Evolutionary conservation across 2,797 vertebrate genomes (phyloP).

Genomic region (Agapornis canus): DNA sequence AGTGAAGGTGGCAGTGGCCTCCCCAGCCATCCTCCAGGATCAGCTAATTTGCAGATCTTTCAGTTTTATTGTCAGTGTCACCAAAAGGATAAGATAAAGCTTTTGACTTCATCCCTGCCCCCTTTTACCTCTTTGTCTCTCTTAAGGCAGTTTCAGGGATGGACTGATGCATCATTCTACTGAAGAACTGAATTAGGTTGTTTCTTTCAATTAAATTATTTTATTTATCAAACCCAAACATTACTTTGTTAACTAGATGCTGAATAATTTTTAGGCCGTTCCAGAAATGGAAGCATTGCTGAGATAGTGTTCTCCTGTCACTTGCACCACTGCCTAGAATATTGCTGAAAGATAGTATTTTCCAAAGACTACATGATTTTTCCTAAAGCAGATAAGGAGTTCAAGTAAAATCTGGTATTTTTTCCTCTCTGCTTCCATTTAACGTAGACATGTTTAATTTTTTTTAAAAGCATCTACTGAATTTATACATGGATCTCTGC

Average conservation of each 20-base stretch:
- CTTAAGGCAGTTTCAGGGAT: neutral
- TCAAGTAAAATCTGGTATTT: neutral
- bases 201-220: neutral
- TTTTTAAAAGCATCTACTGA: neutral
- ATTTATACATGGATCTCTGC: neutral
- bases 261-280: neutral
- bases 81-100: neutral
- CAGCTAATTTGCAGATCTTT: neutral
- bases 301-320: neutral
- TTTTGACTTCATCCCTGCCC: neutral
- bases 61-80: neutral
- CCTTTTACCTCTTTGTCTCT: neutral
- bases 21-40: neutral
- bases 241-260: neutral
- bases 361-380: neutral
- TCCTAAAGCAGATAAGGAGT: neutral
- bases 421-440: accelerated
- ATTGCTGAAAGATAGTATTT: neutral
- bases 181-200: neutral
- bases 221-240: neutral
- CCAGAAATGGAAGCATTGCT: neutral
- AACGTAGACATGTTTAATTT: neutral
- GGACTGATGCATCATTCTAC: neutral
- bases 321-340: neutral
- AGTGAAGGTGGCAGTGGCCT: neutral